Percentiles rank a stretch among this genome's conserved stretches.
These are phyloP conservation scores for Acanthaster planci DNA, from an alignment of 35 echinoderm and acorn worm species.

Conservation along the genomic window DNA sequence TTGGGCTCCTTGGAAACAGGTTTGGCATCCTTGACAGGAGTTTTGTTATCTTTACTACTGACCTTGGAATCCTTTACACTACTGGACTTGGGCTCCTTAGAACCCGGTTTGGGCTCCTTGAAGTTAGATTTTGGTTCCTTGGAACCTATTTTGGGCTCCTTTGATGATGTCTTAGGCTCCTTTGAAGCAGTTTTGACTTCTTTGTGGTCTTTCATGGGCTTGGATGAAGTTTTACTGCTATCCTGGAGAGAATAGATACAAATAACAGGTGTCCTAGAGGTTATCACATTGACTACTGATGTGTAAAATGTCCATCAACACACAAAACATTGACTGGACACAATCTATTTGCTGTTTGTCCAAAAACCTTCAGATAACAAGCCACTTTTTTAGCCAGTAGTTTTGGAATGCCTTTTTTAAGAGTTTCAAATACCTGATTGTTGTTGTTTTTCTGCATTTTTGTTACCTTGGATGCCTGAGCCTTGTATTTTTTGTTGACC, in stretches of 20 bases:
- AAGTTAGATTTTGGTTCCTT: conserved; percentile 49
- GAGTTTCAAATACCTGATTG: neutral
- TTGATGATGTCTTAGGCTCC: conserved; percentile 53
- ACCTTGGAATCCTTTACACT: conserved; percentile 40
- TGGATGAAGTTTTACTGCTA: conserved; percentile 19
- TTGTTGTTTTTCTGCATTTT: neutral
- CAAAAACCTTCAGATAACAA: too few relatives aligned
- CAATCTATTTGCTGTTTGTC: too few relatives aligned
- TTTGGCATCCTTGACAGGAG: conserved; percentile 47
- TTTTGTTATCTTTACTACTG: conserved; percentile 38
- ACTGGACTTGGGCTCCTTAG: conserved; percentile 42
- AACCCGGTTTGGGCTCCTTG: conserved; percentile 48
- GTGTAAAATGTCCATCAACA: too few relatives aligned
- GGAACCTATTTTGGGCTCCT: conserved; percentile 43
- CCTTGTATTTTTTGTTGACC: conserved; percentile 48
- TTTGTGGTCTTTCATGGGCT: conserved; percentile 46
- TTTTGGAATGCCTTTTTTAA: too few relatives aligned
- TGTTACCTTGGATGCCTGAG: conserved; percentile 23
- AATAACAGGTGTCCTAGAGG: too few relatives aligned
- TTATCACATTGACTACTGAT: too few relatives aligned
- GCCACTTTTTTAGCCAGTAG: conserved; percentile 41
- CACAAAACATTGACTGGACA: too few relatives aligned
- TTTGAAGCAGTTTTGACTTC: conserved; percentile 66
- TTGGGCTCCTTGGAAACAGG: conserved; percentile 71
- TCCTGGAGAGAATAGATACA: too few relatives aligned